Evolutionary conservation across 2,888 invertebrate genomes (phyloP).

Genomic region (Agrilus cyanescens): DNA sequence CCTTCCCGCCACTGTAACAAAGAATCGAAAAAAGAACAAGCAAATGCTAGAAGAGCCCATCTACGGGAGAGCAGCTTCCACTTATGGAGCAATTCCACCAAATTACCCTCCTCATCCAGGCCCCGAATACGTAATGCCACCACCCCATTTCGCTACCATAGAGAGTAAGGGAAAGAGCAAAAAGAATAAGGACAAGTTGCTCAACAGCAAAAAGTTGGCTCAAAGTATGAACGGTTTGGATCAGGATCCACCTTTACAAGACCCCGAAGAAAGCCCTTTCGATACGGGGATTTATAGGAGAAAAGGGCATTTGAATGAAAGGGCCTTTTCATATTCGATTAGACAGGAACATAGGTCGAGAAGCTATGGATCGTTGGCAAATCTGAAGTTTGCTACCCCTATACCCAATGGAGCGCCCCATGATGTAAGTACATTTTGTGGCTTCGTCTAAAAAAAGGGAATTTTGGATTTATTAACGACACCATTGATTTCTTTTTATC

Average conservation of each 20-base stretch:
- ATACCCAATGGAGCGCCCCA: conserved; percentile 32
- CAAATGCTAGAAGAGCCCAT: conserved; percentile 45
- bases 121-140: conserved; percentile 35
- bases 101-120: conserved; percentile 21
- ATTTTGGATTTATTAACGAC: too few species aligned
- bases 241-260: conserved; percentile 29
- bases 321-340: conserved; percentile 89
- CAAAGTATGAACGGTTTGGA: conserved; percentile 58
- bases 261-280: conserved; percentile 44
- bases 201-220: conserved; percentile 44
- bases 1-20: conserved; percentile 43
- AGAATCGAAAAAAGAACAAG: conserved; percentile 41
- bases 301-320: conserved; percentile 84
- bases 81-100: conserved; percentile 43
- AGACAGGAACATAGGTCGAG: conserved; percentile 86
- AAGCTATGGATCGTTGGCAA: conserved; percentile 84
- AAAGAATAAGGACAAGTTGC: conserved; percentile 20
- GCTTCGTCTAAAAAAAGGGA: too few species aligned
- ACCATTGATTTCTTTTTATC: conserved; percentile 16
- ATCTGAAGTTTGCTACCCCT: conserved; percentile 77
- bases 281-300: conserved; percentile 81
- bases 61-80: conserved; percentile 40
- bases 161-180: conserved; percentile 24
- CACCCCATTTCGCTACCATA: conserved; percentile 43
- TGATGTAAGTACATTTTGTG: conserved; percentile 30